Evolutionary conservation across 2,888 invertebrate species (phyloP).

Genomic region (Aphidoletes aphidimyza): DNA sequence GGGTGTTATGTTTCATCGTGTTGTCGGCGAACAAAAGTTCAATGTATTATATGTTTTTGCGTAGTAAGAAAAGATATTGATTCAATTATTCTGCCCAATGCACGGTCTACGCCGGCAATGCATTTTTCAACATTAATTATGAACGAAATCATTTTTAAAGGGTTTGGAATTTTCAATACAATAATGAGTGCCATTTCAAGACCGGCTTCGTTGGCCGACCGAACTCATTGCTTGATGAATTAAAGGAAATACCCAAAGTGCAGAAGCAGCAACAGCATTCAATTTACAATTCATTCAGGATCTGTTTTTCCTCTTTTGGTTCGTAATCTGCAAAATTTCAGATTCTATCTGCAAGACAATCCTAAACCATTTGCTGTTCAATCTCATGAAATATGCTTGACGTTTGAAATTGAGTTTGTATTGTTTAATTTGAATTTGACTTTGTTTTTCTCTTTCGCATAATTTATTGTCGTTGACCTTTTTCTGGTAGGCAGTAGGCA

Average conservation of each 20-base stretch:
- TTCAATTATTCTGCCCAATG: too few relatives aligned
- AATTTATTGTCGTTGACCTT: conserved; percentile 33
- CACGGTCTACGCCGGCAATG: too few relatives aligned
- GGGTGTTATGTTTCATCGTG: not conserved
- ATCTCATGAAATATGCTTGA: not conserved
- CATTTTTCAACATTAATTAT: not conserved
- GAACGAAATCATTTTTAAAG: conserved; percentile 14
- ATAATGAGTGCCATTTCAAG: not conserved
- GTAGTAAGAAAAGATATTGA: not conserved
- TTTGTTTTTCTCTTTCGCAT: not conserved
- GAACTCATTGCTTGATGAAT: too few relatives aligned
- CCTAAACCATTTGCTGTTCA: not conserved
- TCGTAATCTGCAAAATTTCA: not conserved
- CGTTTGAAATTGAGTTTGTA: conserved; percentile 17
- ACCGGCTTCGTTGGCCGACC: too few relatives aligned
- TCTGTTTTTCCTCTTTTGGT: not conserved
- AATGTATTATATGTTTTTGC: not conserved
- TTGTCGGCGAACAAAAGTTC: not conserved
- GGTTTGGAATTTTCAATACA: not conserved
- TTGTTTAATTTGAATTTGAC: conserved; percentile 35
- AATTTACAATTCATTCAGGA: too few relatives aligned
- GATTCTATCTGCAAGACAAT: not conserved
- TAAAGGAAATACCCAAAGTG: too few relatives aligned
- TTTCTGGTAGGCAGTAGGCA: not conserved
- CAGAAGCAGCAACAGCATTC: not conserved